Base-by-base conservation (phyloP, 2,113 vertebrate species). In the Pangasianodon hypophthalmus region DNA sequence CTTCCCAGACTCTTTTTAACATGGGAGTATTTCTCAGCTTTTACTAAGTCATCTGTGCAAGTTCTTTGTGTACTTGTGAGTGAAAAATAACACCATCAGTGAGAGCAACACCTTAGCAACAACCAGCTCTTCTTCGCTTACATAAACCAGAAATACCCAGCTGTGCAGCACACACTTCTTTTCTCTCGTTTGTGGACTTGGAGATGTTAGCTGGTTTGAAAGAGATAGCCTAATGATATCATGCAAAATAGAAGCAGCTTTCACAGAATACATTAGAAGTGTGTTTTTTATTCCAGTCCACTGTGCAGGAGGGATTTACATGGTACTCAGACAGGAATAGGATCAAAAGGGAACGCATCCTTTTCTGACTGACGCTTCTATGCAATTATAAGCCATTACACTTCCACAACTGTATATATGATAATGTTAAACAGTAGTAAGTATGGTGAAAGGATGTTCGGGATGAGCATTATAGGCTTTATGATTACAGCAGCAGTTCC, bases 41-140 rank as follows among this genome's bases (percentile, higher is more conserved):
- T 26, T 80, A 81, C 67, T 77, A 67, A 86, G 56, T 84, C 82
- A 16, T 67, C 80, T 88, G 32, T 83, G 44, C 75, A 11, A 83
- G 85, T 83, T 88, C 79, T 90, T 32, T 44, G 3, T 87, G 89
- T 86, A 48, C 84, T 52, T 67, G 44, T 44, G 75, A 86, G 84
- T 73, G 60, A 56, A 87, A 37, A 87, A 80, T 91, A 77, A 73
- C 90, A 84, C 56, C 82, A 67, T 2, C 37, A 50, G 77, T 84
- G 77, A 84, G 54, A 60, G 67, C 60, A 11, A 44, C 84, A 90
- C 88, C 32, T 89, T 26, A 88, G 86, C 56, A 60, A 54, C 79
- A 73, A 79, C 26, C 56, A 84, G 29, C 85, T 13, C 75, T 83
- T 52, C 16, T 79, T 79, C 56, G 32, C 60, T 88, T 84, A 73